These are phyloP conservation scores for Scylla paramamosain DNA, from an alignment of 1,140 invertebrate species.

Conservation along the genomic window DNA sequence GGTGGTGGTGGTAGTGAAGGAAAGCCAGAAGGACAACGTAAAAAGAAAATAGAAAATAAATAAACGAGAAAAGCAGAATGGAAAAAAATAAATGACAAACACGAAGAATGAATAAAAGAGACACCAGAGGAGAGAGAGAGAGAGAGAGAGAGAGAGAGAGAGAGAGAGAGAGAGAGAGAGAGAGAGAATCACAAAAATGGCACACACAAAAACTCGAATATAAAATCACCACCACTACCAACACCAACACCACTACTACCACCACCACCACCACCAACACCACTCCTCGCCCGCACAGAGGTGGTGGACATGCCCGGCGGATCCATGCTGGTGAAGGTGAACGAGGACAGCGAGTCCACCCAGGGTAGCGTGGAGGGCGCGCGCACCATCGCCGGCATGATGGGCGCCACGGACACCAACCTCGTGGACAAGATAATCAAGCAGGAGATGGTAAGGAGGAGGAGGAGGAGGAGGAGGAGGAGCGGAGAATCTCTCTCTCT, in stretches of 20 bases:
- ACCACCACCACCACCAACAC: background rate
- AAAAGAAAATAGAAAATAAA: too few species aligned
- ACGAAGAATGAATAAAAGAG: too few species aligned
- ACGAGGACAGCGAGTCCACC: background rate
- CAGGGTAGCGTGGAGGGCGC: conserved; percentile 15
- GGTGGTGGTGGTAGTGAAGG: too few species aligned
- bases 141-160: too few species aligned
- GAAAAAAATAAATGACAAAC: too few species aligned
- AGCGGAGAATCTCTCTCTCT: background rate
- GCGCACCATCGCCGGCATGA: conserved; percentile 7
- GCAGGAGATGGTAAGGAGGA: conserved; percentile 61
- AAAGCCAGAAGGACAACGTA: too few species aligned
- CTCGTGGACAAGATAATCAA: conserved; percentile 67
- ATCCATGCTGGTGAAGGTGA: conserved; percentile 47
- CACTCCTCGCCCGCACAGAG: conserved; percentile 29
- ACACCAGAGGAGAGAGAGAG: too few species aligned
- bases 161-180: too few species aligned
- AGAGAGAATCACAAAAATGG: too few species aligned
- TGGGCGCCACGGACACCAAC: conserved; percentile 31
- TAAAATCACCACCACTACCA: background rate
- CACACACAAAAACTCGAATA: background rate
- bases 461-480: background rate
- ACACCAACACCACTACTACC: background rate
- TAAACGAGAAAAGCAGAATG: too few species aligned
- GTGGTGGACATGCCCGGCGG: conserved; percentile 68